Percentiles rank a stretch among this genome's conserved stretches.
Conservation (phyloP, 2,797 vertebrate genomes). For the Acanthiza pusilla region DNA sequence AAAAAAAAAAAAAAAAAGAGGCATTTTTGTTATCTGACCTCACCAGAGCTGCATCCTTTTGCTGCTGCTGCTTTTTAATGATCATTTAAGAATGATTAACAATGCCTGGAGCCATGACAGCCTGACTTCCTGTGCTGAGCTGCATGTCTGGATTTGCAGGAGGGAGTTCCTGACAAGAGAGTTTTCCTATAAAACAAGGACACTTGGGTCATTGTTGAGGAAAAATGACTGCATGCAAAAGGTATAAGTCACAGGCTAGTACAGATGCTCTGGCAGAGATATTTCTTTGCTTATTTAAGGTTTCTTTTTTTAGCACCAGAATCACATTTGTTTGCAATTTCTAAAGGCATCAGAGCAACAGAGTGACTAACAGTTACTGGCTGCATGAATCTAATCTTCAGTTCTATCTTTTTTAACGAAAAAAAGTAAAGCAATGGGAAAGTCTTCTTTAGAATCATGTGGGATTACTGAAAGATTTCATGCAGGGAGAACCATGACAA, state of each 20-base stretch:
- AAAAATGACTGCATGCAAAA: slow-evolving; percentile 24
- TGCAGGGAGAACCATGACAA: background rate
- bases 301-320: background rate
- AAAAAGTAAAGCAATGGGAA: background rate
- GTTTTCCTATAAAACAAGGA: slow-evolving; percentile 60
- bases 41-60: slow-evolving; percentile 50
- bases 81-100: slow-evolving; percentile 74
- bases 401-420: background rate
- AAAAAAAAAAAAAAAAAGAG: background rate
- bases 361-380: background rate
- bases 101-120: slow-evolving; percentile 65
- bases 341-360: slow-evolving; percentile 14
- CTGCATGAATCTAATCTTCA: background rate
- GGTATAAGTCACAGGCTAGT: background rate
- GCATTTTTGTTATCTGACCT: slow-evolving; percentile 60
- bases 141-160: slow-evolving; percentile 66
- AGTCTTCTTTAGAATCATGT: slow-evolving; percentile 29
- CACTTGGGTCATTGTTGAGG: slow-evolving; percentile 68
- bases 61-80: slow-evolving; percentile 57
- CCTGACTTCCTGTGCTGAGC: slow-evolving; percentile 65
- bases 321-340: slow-evolving; percentile 31
- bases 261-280: slow-evolving; percentile 10
- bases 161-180: slow-evolving; percentile 34
- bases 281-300: slow-evolving; percentile 3
- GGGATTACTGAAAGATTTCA: background rate